A percentile compares a stretch with the other conserved stretches of the same genome.
Evolutionary conservation across 2,797 vertebrate genomes (phyloP).

Genomic region (Lophius americanus): DNA sequence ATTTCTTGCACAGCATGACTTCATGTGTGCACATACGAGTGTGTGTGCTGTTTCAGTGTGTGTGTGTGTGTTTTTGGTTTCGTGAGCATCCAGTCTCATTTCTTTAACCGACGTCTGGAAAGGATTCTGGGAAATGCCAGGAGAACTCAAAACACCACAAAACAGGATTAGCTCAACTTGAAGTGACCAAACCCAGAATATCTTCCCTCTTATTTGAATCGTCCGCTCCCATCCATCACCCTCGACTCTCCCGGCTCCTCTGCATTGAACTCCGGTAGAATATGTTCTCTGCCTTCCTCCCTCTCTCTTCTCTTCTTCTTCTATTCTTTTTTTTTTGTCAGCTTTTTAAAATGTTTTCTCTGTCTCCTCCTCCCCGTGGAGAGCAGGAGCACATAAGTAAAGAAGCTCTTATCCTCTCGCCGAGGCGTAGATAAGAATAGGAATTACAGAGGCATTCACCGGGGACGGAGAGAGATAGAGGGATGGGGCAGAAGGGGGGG

Average conservation of each 20-base stretch:
- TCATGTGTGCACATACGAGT: neutral
- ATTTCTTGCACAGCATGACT: neutral
- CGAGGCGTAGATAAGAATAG: constrained; percentile 74
- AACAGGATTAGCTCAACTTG: constrained; percentile 45
- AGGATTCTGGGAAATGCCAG: constrained; percentile 19
- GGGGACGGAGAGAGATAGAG: constrained; percentile 34
- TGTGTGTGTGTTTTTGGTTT: neutral
- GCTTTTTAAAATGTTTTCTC: constrained; percentile 71
- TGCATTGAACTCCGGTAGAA: constrained; percentile 31
- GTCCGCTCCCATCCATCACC: constrained; percentile 9
- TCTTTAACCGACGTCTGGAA: constrained; percentile 20
- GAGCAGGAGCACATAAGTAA: constrained; percentile 67
- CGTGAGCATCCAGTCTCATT: constrained; percentile 24
- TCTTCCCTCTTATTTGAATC: constrained; percentile 43
- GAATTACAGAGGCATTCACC: constrained; percentile 71
- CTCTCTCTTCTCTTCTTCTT: constrained; percentile 13
- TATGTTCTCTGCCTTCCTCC: constrained; percentile 6
- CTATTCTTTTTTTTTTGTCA: constrained; percentile 49
- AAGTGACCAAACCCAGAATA: constrained; percentile 42
- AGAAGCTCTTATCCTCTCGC: constrained; percentile 66
- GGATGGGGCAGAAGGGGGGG: neutral
- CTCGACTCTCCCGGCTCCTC: constrained; percentile 5
- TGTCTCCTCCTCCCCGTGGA: constrained; percentile 61
- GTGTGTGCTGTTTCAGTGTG: neutral
- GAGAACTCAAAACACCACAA: constrained; percentile 19